Conservation (phyloP, 2,888 invertebrate species). For the Autographa gamma region DNA sequence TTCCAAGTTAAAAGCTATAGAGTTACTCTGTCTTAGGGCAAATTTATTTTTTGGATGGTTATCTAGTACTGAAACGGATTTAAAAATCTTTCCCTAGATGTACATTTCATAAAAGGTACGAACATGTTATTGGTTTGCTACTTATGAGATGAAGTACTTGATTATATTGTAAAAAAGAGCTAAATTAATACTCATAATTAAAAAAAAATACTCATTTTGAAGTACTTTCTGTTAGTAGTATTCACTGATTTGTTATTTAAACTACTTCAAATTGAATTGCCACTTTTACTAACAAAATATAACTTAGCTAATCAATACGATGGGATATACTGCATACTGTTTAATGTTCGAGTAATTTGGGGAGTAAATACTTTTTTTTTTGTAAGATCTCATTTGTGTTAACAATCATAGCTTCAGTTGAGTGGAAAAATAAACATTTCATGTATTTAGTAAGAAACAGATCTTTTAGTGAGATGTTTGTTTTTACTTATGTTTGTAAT, state of each 20-base stretch:
- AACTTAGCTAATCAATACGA: slow-evolving; percentile 33
- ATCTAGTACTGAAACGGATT: neutral
- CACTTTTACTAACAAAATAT: slow-evolving; percentile 31
- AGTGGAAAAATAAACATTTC: slow-evolving; percentile 57
- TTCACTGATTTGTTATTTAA: neutral
- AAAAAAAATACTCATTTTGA: too few relatives aligned
- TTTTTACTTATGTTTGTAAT: slow-evolving; percentile 50
- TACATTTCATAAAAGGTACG: too few relatives aligned
- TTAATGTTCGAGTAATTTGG: slow-evolving; percentile 35
- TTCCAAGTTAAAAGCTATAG: neutral
- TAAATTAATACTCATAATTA: too few relatives aligned
- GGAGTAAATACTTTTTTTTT: slow-evolving; percentile 37
- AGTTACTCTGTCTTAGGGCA: neutral
- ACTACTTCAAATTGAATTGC: slow-evolving; percentile 10
- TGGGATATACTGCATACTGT: slow-evolving; percentile 27
- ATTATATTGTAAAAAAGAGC: too few relatives aligned
- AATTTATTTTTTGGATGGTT: neutral
- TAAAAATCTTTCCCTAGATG: too few relatives aligned
- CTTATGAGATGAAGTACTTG: too few relatives aligned
- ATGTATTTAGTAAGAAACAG: slow-evolving; percentile 51
- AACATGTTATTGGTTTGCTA: too few relatives aligned
- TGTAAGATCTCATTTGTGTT: slow-evolving; percentile 43
- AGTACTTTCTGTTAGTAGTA: neutral
- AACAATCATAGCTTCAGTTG: slow-evolving; percentile 53
- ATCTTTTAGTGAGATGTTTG: slow-evolving; percentile 44